phyloP scores from a whole-genome alignment of 2,888 invertebrate genomes.

The Steinernema carpocapsae region DNA sequence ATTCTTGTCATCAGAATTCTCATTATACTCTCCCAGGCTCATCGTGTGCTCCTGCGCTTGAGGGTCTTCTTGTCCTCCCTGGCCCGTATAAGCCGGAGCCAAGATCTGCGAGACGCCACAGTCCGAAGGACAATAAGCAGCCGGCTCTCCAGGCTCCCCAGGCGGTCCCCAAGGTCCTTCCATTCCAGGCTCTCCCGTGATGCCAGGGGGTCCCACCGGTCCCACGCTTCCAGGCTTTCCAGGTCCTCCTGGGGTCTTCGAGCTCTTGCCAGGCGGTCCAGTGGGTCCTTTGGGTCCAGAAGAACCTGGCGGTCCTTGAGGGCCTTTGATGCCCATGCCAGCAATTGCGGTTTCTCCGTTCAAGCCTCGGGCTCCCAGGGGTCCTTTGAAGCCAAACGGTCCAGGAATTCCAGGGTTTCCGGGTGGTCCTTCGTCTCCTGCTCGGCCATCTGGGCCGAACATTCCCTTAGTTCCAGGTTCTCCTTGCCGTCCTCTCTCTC shows the following conservation, averaged over 20 bases:
- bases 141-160: conserved; percentile 65
- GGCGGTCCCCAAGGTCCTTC: conserved; percentile 63
- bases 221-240: conserved; percentile 62
- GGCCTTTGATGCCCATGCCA: conserved; percentile 65
- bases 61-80: conserved; percentile 20
- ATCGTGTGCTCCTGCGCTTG: conserved; percentile 31
- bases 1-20: conserved; percentile 20
- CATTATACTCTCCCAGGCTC: conserved; percentile 9
- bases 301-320: conserved; percentile 63
- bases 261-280: conserved; percentile 27
- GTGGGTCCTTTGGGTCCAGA: conserved; percentile 45
- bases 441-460: conserved; percentile 1
- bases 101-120: conserved; percentile 65
- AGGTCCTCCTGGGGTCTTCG: conserved; percentile 41
- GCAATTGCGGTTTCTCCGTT: conserved; percentile 60
- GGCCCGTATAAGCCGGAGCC: conserved; percentile 44
- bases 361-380: conserved; percentile 54
- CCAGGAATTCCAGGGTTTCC: conserved; percentile 61
- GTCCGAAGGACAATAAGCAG: conserved; percentile 63
- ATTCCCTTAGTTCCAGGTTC: conserved; percentile 40
- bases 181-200: conserved; percentile 56
- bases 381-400: conserved; percentile 45
- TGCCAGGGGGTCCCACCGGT: conserved; percentile 57
- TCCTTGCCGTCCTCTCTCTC: conserved; percentile 61
- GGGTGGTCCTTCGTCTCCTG: conserved; percentile 57